These are phyloP conservation scores for Rhineura floridana DNA, from an alignment of 2,113 vertebrate genomes.

Conservation along the genomic window DNA sequence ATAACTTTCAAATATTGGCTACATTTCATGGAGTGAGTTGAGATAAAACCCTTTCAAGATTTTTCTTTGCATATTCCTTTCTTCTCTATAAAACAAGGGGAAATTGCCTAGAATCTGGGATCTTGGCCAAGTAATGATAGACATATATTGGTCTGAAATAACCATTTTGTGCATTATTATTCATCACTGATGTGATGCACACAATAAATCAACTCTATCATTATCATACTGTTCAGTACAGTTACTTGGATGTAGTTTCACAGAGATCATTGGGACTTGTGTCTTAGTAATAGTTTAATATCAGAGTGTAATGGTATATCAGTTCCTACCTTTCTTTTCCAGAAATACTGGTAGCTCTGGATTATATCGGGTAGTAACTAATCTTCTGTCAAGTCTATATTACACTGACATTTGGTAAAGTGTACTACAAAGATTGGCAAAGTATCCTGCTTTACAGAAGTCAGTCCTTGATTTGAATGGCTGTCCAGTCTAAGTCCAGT, in stretches of 20 bases:
- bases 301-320: background rate
- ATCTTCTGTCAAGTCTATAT: background rate
- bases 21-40: conserved; percentile 1
- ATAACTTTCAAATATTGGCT: background rate
- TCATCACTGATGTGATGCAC: conserved; percentile 10
- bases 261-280: background rate
- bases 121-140: background rate
- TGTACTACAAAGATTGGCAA: no score
- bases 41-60: background rate
- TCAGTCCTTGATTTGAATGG: no score
- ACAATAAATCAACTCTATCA: background rate
- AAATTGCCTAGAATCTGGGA: background rate
- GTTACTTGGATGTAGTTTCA: background rate
- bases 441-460: no score
- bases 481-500: no score
- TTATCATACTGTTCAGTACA: background rate
- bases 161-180: background rate
- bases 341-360: background rate
- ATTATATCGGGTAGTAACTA: background rate
- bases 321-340: background rate
- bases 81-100: background rate
- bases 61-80: background rate
- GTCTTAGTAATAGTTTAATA: background rate
- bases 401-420: no score
- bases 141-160: conserved; percentile 2